Conservation (phyloP, 2,113 vertebrate species). For the Zapus hudsonius region DNA sequence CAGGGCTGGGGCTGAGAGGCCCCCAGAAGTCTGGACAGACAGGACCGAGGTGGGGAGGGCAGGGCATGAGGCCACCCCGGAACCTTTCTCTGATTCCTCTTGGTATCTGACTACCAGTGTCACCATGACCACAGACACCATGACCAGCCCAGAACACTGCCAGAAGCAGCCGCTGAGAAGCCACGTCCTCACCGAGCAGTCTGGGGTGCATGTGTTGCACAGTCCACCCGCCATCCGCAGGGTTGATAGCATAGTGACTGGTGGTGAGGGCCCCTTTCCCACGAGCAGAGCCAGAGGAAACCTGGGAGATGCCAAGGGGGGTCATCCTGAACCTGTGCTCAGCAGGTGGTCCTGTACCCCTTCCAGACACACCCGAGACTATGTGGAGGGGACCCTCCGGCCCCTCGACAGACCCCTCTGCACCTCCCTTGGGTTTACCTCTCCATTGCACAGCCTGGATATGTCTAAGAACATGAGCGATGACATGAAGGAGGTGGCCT, state of each 20-base stretch:
- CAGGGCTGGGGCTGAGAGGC: slow-evolving; percentile 75
- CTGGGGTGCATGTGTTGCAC: slow-evolving; percentile 88
- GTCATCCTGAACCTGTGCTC: slow-evolving; percentile 87
- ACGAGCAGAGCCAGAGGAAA: slow-evolving; percentile 87
- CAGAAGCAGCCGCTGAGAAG: slow-evolving; percentile 88
- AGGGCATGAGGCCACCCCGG: slow-evolving; percentile 76
- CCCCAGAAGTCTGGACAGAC: slow-evolving; percentile 88
- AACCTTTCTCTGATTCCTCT: slow-evolving; percentile 90
- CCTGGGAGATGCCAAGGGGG: slow-evolving; percentile 81
- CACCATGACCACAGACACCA: slow-evolving; percentile 95
- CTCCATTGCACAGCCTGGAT: slow-evolving; percentile 91
- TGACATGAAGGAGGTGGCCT: slow-evolving; percentile 99
- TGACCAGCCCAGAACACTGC: slow-evolving; percentile 94
- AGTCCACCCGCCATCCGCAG: slow-evolving; percentile 88
- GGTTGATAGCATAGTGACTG: slow-evolving; percentile 79
- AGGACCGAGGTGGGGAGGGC: slow-evolving; percentile 85
- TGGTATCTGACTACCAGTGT: slow-evolving; percentile 98
- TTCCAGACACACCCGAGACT: slow-evolving; percentile 88
- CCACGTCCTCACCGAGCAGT: slow-evolving; percentile 85
- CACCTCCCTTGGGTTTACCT: slow-evolving; percentile 90
- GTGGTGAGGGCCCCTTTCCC: slow-evolving; percentile 85
- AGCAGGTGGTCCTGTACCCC: slow-evolving; percentile 91
- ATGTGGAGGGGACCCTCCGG: slow-evolving; percentile 82
- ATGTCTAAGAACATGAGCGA: slow-evolving; percentile 96
- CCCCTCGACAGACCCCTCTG: slow-evolving; percentile 88